Evolutionary conservation across 2,888 invertebrate species (phyloP).

Genomic region (Dynastes tityus): DNA sequence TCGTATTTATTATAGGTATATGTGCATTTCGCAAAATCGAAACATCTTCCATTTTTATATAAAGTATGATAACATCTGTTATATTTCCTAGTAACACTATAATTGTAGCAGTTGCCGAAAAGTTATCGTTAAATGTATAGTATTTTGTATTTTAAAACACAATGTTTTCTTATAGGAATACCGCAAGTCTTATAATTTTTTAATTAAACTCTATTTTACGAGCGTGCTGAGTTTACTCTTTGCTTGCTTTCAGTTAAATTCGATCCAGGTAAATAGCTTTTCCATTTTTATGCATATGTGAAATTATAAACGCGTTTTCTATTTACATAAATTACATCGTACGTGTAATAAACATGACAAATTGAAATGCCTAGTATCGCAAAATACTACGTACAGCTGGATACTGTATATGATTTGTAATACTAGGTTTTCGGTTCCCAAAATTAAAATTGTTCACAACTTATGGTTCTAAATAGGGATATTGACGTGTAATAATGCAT

Average conservation of each 20-base stretch:
- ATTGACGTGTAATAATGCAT: neutral
- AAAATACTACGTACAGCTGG: neutral
- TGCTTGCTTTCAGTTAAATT: constrained; percentile 22
- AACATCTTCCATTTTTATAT: too few relatives aligned
- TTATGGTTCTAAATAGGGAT: neutral
- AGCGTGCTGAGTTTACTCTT: constrained; percentile 3
- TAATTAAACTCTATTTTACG: neutral
- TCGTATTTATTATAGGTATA: too few relatives aligned
- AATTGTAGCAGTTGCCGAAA: too few relatives aligned
- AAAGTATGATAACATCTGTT: too few relatives aligned
- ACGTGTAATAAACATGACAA: constrained; percentile 37
- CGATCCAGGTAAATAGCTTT: constrained; percentile 4
- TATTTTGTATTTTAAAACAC: neutral
- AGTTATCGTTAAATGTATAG: neutral
- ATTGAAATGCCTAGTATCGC: constrained; percentile 16
- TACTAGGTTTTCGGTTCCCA: neutral
- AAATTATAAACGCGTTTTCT: constrained; percentile 21
- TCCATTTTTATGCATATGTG: constrained; percentile 3
- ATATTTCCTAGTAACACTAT: too few relatives aligned
- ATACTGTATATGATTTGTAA: neutral
- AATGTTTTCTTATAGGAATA: too few relatives aligned
- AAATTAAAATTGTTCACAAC: neutral
- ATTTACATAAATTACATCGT: constrained; percentile 39
- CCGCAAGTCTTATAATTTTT: too few relatives aligned
- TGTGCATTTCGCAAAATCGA: too few relatives aligned